Evolutionary conservation across 2,113 vertebrate species (phyloP), one percentile per base, ranked within the genome.

Genomic region (Uropsilus gracilis): DNA sequence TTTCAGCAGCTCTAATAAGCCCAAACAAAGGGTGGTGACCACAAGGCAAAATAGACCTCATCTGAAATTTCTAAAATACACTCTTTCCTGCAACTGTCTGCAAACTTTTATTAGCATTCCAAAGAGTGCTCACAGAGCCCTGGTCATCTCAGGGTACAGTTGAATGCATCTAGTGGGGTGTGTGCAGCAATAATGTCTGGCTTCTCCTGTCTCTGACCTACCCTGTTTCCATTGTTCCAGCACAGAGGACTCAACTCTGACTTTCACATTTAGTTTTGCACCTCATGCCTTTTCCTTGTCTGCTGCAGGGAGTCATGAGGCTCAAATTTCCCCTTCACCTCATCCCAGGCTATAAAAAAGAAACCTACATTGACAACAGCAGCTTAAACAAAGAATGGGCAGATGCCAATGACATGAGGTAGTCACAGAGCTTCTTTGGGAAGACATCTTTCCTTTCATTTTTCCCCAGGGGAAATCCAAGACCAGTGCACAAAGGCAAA

Each of bases 1-100:
- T 95, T 92, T 95, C 59, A 80, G 16, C 61, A 86, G 71, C 34
- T 55, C 42, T 80, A 69, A 90, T 94, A 87, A 95, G 93, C 17
- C 71, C 39, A 89, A 94, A 76, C 44, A 72, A 93, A 50, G 10
- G 5, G 3, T 53, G 44, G 50, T 59, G 90, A 80, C 68, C 39
- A 68, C 90, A 83, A 2, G 18, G 12, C 24, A 57, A 95, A 93
- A 91, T 44, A 83, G 93, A 59, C 14, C 12, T 89, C 81, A 64
- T 81, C 8, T 53, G 57, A 96, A 93, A 91, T 89, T 91, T 57
- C 89, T 34, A 83, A 66, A 93, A 59, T 24, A 50, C 14, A 8
- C 2, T 78, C 22, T 39, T 95, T 44, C 28, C 17, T 59, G 61
- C 93, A 61, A 78, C 61, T n/a, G 0, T 53, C 78, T 69, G 16